phyloP scores from a whole-genome alignment of 1,140 invertebrate species.

The Pseudoatta argentina region DNA sequence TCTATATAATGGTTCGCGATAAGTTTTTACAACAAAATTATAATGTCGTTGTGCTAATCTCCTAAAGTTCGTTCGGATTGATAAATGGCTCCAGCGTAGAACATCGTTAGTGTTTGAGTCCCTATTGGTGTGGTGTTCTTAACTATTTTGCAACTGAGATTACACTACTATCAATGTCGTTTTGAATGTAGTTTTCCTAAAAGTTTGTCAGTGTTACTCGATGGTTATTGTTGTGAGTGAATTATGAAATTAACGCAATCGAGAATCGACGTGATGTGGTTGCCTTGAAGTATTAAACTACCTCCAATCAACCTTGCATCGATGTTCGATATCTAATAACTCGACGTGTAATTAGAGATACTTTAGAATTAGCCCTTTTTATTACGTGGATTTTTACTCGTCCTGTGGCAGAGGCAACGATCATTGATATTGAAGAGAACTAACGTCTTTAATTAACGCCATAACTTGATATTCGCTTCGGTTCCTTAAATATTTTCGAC shows the following conservation, averaged over 20 bases:
- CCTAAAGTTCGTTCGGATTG: slow-evolving; percentile 59
- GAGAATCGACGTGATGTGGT: slow-evolving; percentile 58
- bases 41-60: slow-evolving; percentile 66
- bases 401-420: slow-evolving; percentile 31
- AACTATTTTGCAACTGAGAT: slow-evolving; percentile 72
- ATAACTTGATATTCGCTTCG: slow-evolving; percentile 43
- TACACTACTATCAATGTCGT: slow-evolving; percentile 81
- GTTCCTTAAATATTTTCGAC: slow-evolving; percentile 32
- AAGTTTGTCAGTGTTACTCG: slow-evolving; percentile 79
- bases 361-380: slow-evolving; percentile 68
- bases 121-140: slow-evolving; percentile 83
- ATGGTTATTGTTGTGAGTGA: slow-evolving; percentile 80
- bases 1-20: slow-evolving; percentile 55
- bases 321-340: slow-evolving; percentile 71
- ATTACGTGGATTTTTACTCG: slow-evolving; percentile 63
- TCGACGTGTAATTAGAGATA: slow-evolving; percentile 68
- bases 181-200: slow-evolving; percentile 81
- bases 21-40: slow-evolving; percentile 22
- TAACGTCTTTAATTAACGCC: slow-evolving; percentile 11
- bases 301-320: slow-evolving; percentile 70
- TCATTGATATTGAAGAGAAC: background rate
- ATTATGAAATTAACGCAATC: slow-evolving; percentile 64
- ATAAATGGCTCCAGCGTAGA: slow-evolving; percentile 77
- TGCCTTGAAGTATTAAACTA: slow-evolving; percentile 70
- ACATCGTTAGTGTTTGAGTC: slow-evolving; percentile 80